These are phyloP conservation scores for Dendrolimus pini DNA, from an alignment of 2,888 invertebrate species.

Conservation along the genomic window DNA sequence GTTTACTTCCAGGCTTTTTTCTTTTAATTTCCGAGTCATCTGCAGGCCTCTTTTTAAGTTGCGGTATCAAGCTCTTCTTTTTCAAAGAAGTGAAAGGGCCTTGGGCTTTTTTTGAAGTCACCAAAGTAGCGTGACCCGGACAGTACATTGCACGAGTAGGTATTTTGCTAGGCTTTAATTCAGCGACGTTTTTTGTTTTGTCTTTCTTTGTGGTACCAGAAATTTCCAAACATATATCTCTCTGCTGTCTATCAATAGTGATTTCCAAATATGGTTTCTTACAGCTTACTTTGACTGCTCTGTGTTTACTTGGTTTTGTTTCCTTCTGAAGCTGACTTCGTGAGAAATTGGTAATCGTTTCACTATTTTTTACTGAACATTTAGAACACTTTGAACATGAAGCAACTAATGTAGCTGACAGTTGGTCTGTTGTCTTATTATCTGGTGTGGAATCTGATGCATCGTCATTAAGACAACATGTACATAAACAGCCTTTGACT, in stretches of 20 bases:
- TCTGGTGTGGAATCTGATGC: not conserved
- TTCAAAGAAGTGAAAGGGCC: not conserved
- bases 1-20: constrained; percentile 4
- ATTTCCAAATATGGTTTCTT: constrained; percentile 29
- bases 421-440: not conserved
- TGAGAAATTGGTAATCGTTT: not conserved
- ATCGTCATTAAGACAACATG: not conserved
- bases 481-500: not conserved
- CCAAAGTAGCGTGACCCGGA: constrained; percentile 4
- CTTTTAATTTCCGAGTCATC: constrained; percentile 26
- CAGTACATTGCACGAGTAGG: constrained; percentile 24
- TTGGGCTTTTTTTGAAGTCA: not conserved
- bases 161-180: constrained; percentile 31
- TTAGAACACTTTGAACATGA: not conserved
- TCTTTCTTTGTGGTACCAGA: constrained; percentile 11
- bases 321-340: constrained; percentile 1
- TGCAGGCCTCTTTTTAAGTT: constrained; percentile 19
- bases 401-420: not conserved
- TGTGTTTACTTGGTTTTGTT: constrained; percentile 3
- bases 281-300: constrained; percentile 8
- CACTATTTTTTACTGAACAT: not conserved
- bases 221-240: constrained; percentile 22
- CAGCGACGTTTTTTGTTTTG: constrained; percentile 2
- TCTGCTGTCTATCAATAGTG: constrained; percentile 29
- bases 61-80: constrained; percentile 29